phyloP scores from a whole-genome alignment of 1,140 invertebrate genomes.

The Bombus breviceps region DNA sequence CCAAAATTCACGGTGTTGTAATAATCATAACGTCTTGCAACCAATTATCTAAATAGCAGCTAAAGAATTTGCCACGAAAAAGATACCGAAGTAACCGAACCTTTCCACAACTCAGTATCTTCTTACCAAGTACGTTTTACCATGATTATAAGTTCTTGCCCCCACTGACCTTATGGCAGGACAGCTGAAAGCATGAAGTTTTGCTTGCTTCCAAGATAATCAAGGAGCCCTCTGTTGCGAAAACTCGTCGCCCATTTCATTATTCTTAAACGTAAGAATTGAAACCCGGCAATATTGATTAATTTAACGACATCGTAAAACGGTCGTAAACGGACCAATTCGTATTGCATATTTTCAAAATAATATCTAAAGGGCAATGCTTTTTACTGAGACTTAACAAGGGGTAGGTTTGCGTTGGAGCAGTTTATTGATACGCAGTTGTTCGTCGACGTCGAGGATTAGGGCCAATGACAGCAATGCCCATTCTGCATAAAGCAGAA shows the following conservation, averaged over 20 bases:
- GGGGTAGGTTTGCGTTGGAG: too few relatives aligned
- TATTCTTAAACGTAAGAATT: background rate
- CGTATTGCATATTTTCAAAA: background rate
- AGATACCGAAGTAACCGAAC: constrained; percentile 40
- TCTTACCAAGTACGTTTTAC: constrained; percentile 49
- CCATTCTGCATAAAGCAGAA: too few relatives aligned
- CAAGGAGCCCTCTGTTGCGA: background rate
- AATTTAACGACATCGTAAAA: constrained; percentile 29
- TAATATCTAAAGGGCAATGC: background rate
- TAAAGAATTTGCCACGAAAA: background rate
- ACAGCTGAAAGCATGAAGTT: too few relatives aligned
- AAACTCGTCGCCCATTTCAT: background rate
- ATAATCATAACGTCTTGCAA: too few relatives aligned
- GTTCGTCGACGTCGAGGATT: too few relatives aligned
- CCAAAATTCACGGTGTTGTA: background rate
- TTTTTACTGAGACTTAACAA: background rate
- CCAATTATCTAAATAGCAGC: background rate
- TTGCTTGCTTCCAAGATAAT: too few relatives aligned
- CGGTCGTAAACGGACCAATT: background rate
- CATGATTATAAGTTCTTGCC: background rate
- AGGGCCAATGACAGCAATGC: too few relatives aligned
- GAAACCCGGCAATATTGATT: background rate
- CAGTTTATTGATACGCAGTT: too few relatives aligned
- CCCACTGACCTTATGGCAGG: too few relatives aligned
- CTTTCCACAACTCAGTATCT: constrained; percentile 56